phyloP scores from a whole-genome alignment of 1,140 invertebrate genomes.

The Drosophila sucinea region DNA sequence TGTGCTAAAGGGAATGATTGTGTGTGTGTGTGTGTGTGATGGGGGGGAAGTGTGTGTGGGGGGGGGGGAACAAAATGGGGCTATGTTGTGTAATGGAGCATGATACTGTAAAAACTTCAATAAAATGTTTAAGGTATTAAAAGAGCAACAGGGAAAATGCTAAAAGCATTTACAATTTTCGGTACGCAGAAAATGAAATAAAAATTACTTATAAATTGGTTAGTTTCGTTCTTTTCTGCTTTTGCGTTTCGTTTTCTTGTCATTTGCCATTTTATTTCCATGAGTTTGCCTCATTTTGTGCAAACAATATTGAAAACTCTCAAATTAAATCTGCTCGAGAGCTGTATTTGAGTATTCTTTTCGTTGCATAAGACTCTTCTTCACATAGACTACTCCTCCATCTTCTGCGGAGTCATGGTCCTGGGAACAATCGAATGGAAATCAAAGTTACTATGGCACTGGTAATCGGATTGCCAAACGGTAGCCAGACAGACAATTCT shows the following conservation, averaged over 20 bases:
- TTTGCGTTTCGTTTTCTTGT: background rate
- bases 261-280: background rate
- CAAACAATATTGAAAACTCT: conserved; percentile 1
- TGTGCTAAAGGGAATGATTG: conserved; percentile 1
- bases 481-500: no score
- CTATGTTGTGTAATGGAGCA: conserved; percentile 24
- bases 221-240: conserved; percentile 2
- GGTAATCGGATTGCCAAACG: no score
- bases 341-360: background rate
- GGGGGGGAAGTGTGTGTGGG: background rate
- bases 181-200: conserved; percentile 5
- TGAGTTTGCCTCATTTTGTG: background rate
- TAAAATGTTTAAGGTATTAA: conserved; percentile 31
- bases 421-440: no score
- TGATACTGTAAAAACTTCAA: conserved; percentile 25
- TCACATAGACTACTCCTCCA: no score
- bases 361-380: background rate
- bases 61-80: background rate
- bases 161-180: conserved; percentile 20
- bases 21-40: background rate
- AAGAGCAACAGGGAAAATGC: conserved; percentile 20
- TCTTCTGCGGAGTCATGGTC: no score
- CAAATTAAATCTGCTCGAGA: background rate
- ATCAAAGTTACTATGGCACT: no score
- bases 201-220: conserved; percentile 11